Percentiles rank a stretch among this genome's conserved stretches.
Conservation (phyloP, 2,888 invertebrate species). For the Dryobota labecula region DNA sequence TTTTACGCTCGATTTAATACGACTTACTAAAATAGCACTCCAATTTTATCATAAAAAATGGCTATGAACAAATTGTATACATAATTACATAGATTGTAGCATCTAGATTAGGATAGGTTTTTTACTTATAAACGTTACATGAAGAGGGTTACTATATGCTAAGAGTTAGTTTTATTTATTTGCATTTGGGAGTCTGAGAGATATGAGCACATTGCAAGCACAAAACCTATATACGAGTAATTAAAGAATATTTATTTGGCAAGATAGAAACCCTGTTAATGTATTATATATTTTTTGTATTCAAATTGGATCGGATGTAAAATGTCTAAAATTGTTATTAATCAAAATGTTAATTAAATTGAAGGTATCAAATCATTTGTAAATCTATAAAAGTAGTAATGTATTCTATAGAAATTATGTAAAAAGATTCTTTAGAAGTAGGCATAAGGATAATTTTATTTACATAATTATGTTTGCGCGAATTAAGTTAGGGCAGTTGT, state of each 20-base stretch:
- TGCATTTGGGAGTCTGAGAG: conserved; percentile 12
- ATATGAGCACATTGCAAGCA: conserved; percentile 60
- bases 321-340: conserved; percentile 47
- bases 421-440: conserved; percentile 45
- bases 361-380: conserved; percentile 46
- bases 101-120: conserved; percentile 53
- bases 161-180: conserved; percentile 13
- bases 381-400: conserved; percentile 39
- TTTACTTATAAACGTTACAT: conserved; percentile 55
- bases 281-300: conserved; percentile 54
- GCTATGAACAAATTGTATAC: conserved; percentile 60
- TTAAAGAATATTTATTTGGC: conserved; percentile 23
- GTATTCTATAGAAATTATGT: conserved; percentile 32
- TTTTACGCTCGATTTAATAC: conserved; percentile 34
- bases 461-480: conserved; percentile 11
- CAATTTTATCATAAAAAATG: conserved; percentile 22
- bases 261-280: conserved; percentile 42
- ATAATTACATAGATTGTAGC: conserved; percentile 48
- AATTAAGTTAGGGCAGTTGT: conserved; percentile 6
- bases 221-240: conserved; percentile 38
- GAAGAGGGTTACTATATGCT: conserved; percentile 41
- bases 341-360: conserved; percentile 29
- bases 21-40: conserved; percentile 26
- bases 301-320: conserved; percentile 32
- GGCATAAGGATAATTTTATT: conserved; percentile 35